Conservation (phyloP, 2,113 vertebrate genomes). For the Rhadina sibilatrix region DNA sequence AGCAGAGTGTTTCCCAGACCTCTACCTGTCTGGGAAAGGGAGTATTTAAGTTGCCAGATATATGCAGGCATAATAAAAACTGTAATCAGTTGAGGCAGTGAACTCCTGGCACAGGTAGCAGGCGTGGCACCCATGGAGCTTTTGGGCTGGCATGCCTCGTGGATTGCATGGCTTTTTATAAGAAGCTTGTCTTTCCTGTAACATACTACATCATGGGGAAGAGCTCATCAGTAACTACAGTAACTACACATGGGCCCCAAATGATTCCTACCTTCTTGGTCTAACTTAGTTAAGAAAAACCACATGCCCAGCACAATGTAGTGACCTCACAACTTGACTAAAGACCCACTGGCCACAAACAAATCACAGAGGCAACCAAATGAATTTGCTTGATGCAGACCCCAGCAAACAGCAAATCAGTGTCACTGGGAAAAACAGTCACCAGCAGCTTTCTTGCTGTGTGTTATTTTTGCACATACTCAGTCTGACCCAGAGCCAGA, state of each 20-base stretch:
- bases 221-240: background rate
- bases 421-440: rapidly evolving
- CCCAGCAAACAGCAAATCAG: background rate
- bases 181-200: background rate
- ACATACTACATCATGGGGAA: background rate
- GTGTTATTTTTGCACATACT: background rate
- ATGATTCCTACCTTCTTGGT: background rate
- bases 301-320: background rate
- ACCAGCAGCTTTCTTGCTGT: background rate
- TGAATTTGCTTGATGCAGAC: background rate
- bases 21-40: background rate
- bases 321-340: background rate
- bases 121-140: background rate
- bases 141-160: background rate
- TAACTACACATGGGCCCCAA: background rate
- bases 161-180: background rate
- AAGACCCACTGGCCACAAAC: background rate
- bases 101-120: background rate
- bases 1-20: background rate
- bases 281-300: background rate
- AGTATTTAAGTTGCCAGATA: background rate
- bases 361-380: background rate
- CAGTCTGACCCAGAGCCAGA: background rate
- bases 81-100: background rate
- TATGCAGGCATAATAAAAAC: background rate